These are phyloP conservation scores for Stictocephala bisonia DNA, from an alignment of 2,888 invertebrate species.

Conservation along the genomic window DNA sequence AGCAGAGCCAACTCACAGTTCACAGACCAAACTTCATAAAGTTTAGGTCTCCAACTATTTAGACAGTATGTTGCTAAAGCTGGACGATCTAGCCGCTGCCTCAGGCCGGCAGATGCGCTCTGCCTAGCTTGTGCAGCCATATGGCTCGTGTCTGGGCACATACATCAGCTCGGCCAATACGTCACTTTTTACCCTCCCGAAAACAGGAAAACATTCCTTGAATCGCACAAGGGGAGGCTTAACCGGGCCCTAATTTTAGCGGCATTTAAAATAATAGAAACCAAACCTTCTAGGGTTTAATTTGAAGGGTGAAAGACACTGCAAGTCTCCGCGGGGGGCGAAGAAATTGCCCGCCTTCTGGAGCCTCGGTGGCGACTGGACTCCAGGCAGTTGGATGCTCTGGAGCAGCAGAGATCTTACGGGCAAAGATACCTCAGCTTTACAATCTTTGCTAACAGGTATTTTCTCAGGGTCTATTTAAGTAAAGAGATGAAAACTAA, in stretches of 20 bases:
- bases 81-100: too few species aligned
- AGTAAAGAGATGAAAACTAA: too few species aligned
- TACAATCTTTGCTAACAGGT: too few species aligned
- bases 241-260: constrained; percentile 45
- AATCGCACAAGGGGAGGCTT: constrained; percentile 44
- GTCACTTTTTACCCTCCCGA: constrained; percentile 45
- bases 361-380: constrained; percentile 26
- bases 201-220: constrained; percentile 47
- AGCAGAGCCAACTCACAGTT: too few species aligned
- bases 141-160: constrained; percentile 32
- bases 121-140: constrained; percentile 33
- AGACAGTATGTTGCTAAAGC: too few species aligned
- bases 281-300: constrained; percentile 46
- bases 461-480: too few species aligned
- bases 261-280: constrained; percentile 49
- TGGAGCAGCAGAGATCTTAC: too few species aligned
- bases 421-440: too few species aligned
- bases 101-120: too few species aligned
- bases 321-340: constrained; percentile 43
- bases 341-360: constrained; percentile 40
- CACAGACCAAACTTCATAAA: too few species aligned
- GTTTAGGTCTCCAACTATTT: too few species aligned
- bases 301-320: constrained; percentile 48
- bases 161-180: constrained; percentile 42
- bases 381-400: too few species aligned